Evolutionary conservation across 2,797 vertebrate species (phyloP), one percentile per base, ranked within the genome.

Genomic region (Periparus ater): DNA sequence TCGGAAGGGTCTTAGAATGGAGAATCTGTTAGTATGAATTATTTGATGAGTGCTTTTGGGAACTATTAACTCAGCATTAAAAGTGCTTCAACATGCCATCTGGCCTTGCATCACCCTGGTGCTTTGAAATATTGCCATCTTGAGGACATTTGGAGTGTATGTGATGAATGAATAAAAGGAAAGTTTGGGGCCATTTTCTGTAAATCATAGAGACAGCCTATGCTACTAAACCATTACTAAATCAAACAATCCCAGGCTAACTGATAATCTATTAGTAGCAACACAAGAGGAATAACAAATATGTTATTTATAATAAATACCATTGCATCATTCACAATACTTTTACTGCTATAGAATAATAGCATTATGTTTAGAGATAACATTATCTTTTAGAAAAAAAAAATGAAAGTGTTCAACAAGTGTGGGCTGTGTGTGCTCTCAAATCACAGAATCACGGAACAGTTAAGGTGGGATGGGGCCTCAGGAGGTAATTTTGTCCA

Each of bases 81-180:
- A 89, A 88, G 47, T 45, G 22, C 45, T 74, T 85, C 34, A 34
- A 6, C 11, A 2, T 20, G 54, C 67, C 44, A 26, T 45, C 44
- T 29, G 58, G 50, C 36, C 29, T 66, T 63, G 60, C 58, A 34
- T 68, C 36, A 58, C 51, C 32, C 51, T 82, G 34, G 29, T 65
- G 85, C 77, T 95, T 89, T 94, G 79, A 96, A 93, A 93, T 66
- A 91, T 62, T 85, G 95, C 95, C 88, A 88, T 81, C 88, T 95
- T 86, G 93, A 95, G 95, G 95, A 86, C 58, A 8, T 81, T 81
- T 66, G 77, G 22, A 85, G 76, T 44, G 44, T 78, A n/a, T 1
- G 4, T 61, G 29, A 38, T 7, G 2, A 65, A 68, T 48, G 62
- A 91, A 67, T 51, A 67, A 74, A 86, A 48, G 55, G 67, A 76